A percentile compares a stretch with the other conserved stretches of the same genome.
Conservation (phyloP, 2,888 invertebrate species). For the Listrodromus nycthemerus region DNA sequence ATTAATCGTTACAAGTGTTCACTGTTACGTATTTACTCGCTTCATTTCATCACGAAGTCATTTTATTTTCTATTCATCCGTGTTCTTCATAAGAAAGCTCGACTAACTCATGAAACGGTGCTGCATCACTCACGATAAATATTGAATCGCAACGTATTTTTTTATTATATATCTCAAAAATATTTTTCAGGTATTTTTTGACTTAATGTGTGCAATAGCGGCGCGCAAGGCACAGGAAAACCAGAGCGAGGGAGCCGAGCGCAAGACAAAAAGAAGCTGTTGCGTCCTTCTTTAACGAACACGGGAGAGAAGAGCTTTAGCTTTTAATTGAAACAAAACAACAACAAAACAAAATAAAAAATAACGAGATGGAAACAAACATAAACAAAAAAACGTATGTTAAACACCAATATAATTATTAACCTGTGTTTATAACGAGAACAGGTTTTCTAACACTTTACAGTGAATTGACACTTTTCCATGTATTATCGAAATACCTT, state of each 20-base stretch:
- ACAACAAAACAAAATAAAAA: conserved; percentile 46
- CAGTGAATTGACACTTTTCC: conserved; percentile 77
- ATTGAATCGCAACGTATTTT: no score
- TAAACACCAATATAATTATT: conserved; percentile 74
- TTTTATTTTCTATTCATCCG: no score
- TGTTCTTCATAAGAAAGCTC: no score
- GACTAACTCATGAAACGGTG: no score
- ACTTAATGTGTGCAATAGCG: conserved; percentile 99
- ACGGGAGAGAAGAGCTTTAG: conserved; percentile 59
- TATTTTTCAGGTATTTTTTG: conserved; percentile 95
- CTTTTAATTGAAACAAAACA: conserved; percentile 66
- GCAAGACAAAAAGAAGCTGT: conserved; percentile 95
- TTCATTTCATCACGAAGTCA: no score
- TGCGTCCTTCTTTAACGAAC: conserved; percentile 88
- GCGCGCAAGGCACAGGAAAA: conserved; percentile 97
- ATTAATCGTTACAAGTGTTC: no score
- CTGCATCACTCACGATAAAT: no score
- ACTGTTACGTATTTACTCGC: no score
- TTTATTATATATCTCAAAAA: no score
- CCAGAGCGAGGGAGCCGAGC: conserved; percentile 93
- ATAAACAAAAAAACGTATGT: conserved; percentile 59
- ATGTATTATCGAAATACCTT: conserved; percentile 61
- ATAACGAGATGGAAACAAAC: conserved; percentile 29
- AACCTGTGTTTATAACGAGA: conserved; percentile 74
- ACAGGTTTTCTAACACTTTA: conserved; percentile 78